Conservation (phyloP, 2,888 invertebrate genomes). For the Stenolophus ochropezus region DNA sequence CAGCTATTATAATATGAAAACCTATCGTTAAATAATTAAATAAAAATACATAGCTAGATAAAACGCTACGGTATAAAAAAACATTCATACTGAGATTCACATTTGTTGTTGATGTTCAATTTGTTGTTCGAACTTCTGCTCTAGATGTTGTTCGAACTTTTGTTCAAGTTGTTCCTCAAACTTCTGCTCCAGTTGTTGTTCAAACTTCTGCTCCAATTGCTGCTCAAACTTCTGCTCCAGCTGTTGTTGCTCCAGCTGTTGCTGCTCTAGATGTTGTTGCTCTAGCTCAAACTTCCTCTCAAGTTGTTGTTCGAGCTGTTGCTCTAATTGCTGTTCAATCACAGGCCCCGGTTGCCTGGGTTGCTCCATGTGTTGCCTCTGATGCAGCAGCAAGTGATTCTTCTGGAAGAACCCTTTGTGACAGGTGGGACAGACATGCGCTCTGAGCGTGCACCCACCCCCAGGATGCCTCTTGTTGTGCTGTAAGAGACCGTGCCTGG, state of each 20-base stretch:
- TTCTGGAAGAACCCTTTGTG: slow-evolving; percentile 92
- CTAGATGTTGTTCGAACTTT: not conserved
- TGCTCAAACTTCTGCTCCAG: slow-evolving; percentile 69
- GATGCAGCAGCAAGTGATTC: slow-evolving; percentile 87
- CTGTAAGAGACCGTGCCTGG: slow-evolving; percentile 87
- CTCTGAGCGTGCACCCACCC: slow-evolving; percentile 86
- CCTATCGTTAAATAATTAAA: slow-evolving; percentile 57
- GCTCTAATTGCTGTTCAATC: slow-evolving; percentile 69
- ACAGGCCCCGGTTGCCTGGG: slow-evolving; percentile 63
- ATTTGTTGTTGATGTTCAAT: not conserved
- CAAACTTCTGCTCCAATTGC: slow-evolving; percentile 67
- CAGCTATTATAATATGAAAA: slow-evolving; percentile 53
- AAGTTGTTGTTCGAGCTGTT: not conserved
- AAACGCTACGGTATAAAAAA: slow-evolving; percentile 58
- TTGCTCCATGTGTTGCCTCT: slow-evolving; percentile 85
- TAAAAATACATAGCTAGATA: slow-evolving; percentile 51
- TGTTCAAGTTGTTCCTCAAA: not conserved
- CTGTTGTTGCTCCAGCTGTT: slow-evolving; percentile 68
- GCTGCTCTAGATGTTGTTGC: slow-evolving; percentile 63
- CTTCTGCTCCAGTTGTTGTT: slow-evolving; percentile 64
- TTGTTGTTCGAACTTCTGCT: slow-evolving; percentile 1
- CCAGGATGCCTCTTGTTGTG: slow-evolving; percentile 88
- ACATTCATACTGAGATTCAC: not conserved
- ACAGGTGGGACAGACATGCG: slow-evolving; percentile 87
- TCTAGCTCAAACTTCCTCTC: slow-evolving; percentile 68